These are phyloP conservation scores for Sialia sialis DNA, from an alignment of 2,113 vertebrate species.

Conservation along the genomic window DNA sequence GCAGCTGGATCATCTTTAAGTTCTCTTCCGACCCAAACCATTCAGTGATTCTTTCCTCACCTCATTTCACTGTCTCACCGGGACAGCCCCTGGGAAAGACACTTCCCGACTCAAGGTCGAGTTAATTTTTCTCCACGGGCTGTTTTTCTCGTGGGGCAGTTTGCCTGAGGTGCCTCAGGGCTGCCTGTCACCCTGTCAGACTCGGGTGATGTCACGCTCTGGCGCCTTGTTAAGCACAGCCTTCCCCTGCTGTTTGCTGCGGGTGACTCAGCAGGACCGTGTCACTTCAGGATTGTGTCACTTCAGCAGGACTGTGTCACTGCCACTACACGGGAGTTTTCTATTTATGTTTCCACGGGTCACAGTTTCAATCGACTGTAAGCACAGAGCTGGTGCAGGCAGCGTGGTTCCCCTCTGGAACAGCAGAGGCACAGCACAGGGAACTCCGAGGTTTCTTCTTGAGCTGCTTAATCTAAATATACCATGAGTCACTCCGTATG, in stretches of 20 bases:
- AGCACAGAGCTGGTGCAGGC: background rate
- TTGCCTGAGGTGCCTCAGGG: background rate
- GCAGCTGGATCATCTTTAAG: background rate
- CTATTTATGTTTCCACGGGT: background rate
- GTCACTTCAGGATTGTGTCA: background rate
- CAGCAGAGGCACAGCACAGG: background rate
- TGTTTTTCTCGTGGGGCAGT: background rate
- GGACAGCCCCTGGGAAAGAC: background rate
- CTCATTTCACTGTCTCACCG: accelerated
- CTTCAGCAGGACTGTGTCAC: background rate
- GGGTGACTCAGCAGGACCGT: background rate
- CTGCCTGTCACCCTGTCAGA: background rate
- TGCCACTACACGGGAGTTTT: background rate
- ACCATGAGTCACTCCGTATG: background rate
- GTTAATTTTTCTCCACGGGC: background rate
- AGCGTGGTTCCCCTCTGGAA: accelerated
- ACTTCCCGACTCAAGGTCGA: background rate
- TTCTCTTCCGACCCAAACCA: background rate
- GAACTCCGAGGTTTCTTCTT: background rate
- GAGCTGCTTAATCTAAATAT: background rate
- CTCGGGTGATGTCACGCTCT: background rate
- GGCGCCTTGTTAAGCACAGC: background rate
- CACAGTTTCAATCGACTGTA: background rate
- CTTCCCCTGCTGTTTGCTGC: background rate
- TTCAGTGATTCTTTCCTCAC: background rate